Evolutionary conservation across 2,888 invertebrate genomes (phyloP), one percentile per base, ranked within the genome.

Genomic region (Ochropleura plecta): DNA sequence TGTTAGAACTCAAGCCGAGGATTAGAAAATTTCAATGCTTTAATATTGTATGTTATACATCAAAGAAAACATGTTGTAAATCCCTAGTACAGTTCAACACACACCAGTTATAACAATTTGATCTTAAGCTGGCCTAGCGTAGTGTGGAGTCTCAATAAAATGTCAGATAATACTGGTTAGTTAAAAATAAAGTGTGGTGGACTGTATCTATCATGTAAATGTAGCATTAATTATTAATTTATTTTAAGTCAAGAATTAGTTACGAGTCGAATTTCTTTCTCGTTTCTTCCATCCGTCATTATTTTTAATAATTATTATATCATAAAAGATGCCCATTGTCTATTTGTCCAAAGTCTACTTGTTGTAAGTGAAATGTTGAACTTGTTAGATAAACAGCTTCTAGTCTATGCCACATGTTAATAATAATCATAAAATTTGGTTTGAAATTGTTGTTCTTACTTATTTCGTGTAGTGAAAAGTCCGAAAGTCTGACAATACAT

Each of bases 351-450:
- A n/a, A 8, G 10, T 20, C 12, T 55, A 55, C 18, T 72, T 71
- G 9, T 30, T 74, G 9, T 20, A 44, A 16, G 8, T 62, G 6
- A 7, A n/a, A 48, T 65, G 44, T 59, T 49, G 12, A 44, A 10
- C 10, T 44, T 48, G 12, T 49, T 44, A 18, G 20, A 40, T 42
- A 57, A 49, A 57, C 16, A 44, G 40, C 30, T 49, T 77, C 49
- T 75, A 75, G 78, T 51, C 67, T 78, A 44, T 51, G 20, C 40
- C 30, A 49, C 57, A 49, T 75, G 12, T 65, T 76, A 60, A 30
- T 42, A 42, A 42, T 62, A 62, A 62, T 44, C 10, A 51, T 14
- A n/a, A 8, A 60, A 53, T 7, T 18, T 20, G 40, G 20, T 40
- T 62, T 6, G n/a, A n/a, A n/a, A 40, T 10, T 46, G 8, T 49